Base-by-base conservation (phyloP, 2,888 invertebrate species). In the Drosophila cyrtoloma region DNA sequence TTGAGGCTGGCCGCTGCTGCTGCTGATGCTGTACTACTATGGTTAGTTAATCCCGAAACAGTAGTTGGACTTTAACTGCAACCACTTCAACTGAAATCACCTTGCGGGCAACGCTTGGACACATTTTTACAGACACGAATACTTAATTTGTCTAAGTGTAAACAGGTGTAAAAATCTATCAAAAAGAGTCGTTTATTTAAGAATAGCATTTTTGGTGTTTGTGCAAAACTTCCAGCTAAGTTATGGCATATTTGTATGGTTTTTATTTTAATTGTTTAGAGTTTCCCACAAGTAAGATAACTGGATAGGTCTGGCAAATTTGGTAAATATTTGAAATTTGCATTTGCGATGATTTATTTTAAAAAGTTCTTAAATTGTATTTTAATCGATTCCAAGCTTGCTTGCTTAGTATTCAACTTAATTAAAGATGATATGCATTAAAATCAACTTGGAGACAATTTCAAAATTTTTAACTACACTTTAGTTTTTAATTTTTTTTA, bases 31-130 rank as follows among this genome's bases (percentile, higher is more conserved):
- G 26, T 16, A 47, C 47, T 32, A 22, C 30, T 22, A 30, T 16
- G 44, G 22, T 6, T 26, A 30, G 44, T 35, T 30, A 2, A 28
- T 55, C 28, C 30, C 35, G 14, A 47, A 60, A 60, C 47, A 28
- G 35, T 50, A 52, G 55, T 53, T 63, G 57, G 16, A 44, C 44
- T 16, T 19, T 33, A 42, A 53, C 32, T 26, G 28, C 10, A 70
- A 33, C 26, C 28, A 56, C 30, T 12, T 26, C 50, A 59, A 64
- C 58, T 50, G 35, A 58, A 63, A 52, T 32, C 35, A 19, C 14
- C 60, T 73, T 59, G 58, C 39, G 61, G 64, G 32, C 35, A 63
- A n/a, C 22, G 44, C 35, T 52, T 60, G 51, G 32, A 64, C 58
- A 26, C 19, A 47, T n/a, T 37, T 64, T 22, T 16, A n/a, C 30